Base-by-base conservation (phyloP, 2,888 invertebrate species). In the Lasioglossum calceatum region DNA sequence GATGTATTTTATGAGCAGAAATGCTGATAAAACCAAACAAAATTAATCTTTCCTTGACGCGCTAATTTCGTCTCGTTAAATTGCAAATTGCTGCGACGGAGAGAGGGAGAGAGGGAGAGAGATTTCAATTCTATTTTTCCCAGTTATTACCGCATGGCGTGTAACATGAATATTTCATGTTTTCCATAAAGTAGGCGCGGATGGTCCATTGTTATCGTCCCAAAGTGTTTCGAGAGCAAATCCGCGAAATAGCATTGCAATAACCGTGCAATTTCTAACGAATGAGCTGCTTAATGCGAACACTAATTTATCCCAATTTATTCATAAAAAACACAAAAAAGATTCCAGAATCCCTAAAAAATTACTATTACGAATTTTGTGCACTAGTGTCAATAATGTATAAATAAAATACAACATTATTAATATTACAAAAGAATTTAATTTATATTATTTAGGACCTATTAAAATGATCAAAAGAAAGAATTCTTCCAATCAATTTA, bases 161-260 rank as follows among this genome's bases (percentile, higher is more conserved):
- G 67, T 42, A 64, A 64, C 77, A n/a, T n/a, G 61, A 42, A 39
- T 19, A 36, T 77, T 77, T 77, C 73, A 73, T n/a, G 44, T 47
- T 47, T 73, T 73, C 36, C 39, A 42, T 47, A 39, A 61, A 61
- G 58, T 61, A 61, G 58, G 58, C 58, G 58, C 10, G 58, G 58
- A 61, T 61, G 58, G 58, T 61, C 58, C 58, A 61, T 27, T 61
- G 58, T 61, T 61, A 61, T 61, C 58, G n/a, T 61, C 58, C 58
- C 12, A 27, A 27, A 61, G 58, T 61, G 27, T 61, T 61, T 4
- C n/a, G 10, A 4, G 27, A 50, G 58, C 12, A n/a, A 61, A 61
- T 61, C 58, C 27, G n/a, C 58, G 27, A 61, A 27, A 36, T 61
- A 12, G 27, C 27, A 27, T 4, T 4, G 58, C 58, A n/a, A 61